Base-by-base conservation (phyloP, 2,888 invertebrate genomes). In the Drosophila paranaensis region DNA sequence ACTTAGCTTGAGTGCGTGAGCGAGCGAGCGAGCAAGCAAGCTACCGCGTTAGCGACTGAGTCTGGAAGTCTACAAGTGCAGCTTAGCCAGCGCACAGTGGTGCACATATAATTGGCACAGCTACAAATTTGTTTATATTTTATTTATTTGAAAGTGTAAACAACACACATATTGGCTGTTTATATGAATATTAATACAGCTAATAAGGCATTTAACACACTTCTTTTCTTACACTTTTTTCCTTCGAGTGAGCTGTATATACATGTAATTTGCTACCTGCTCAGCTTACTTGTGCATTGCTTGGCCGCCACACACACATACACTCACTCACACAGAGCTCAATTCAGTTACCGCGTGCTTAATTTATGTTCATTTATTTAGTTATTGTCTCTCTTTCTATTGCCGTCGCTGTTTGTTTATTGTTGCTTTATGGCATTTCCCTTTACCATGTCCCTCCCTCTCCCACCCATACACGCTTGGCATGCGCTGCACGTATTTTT, bases 321-420 rank as follows among this genome's bases (percentile, higher is more conserved):
- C 20, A 2, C 20, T 20, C 20, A 20, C 11, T n/a, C 33, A 54
- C 48, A 20, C 33, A 61, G 45, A 60, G 27, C 33, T 48, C 43
- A 65, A 74, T 64, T 64, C 58, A 56, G 48, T n/a, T 43, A 46
- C 60, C 30, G 60, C 54, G 71, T 60, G 42, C 71, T 68, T 76
- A 72, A 88, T 76, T 85, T 85, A 82, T 85, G 80, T 71, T 76
- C 79, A 78, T 74, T 76, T 74, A 77, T 57, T 67, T 64, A 58
- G 66, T 66, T 60, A 60, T 60, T 77, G 80, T 69, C 55, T 74
- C 55, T 72, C 55, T 71, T 51, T 53, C 68, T 39, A 39, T 48
- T 42, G 35, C 56, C 50, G 51, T 16, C 45, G 57, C 27, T 43
- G 55, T 45, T 55, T 57, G 42, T 45, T 43, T 54, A 64, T 55